phyloP scores from a whole-genome alignment of 2,888 invertebrate genomes.

The Stratiomys singularior region DNA sequence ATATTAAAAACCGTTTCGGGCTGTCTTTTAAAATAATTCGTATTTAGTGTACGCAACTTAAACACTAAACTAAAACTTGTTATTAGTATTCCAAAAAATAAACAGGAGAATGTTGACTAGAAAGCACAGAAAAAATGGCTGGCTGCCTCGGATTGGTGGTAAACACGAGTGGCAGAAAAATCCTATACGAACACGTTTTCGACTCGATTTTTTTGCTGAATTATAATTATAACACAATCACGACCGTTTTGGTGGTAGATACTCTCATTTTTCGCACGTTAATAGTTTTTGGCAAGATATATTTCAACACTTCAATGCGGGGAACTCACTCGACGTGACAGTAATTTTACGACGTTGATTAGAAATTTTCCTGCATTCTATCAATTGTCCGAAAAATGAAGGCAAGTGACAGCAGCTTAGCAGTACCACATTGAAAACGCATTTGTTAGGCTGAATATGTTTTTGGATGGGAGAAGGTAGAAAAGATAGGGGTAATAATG shows the following conservation, averaged over 20 bases:
- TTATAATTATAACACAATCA: background rate
- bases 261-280: background rate
- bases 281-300: background rate
- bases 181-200: background rate
- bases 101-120: background rate
- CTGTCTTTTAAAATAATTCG: too few relatives aligned
- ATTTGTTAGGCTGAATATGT: background rate
- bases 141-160: background rate
- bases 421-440: background rate
- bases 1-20: too few relatives aligned
- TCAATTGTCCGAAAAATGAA: too few relatives aligned
- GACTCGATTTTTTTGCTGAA: background rate
- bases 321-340: background rate
- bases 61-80: background rate
- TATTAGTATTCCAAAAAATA: background rate
- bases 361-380: background rate
- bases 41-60: background rate
- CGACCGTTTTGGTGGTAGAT: background rate
- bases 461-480: background rate
- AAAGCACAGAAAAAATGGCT: background rate
- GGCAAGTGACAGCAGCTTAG: too few relatives aligned
- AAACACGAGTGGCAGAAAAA: background rate
- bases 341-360: background rate
- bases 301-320: background rate
- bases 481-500: background rate